phyloP scores from a whole-genome alignment of 2,888 invertebrate species.

The Eristalinus sepulchralis region DNA sequence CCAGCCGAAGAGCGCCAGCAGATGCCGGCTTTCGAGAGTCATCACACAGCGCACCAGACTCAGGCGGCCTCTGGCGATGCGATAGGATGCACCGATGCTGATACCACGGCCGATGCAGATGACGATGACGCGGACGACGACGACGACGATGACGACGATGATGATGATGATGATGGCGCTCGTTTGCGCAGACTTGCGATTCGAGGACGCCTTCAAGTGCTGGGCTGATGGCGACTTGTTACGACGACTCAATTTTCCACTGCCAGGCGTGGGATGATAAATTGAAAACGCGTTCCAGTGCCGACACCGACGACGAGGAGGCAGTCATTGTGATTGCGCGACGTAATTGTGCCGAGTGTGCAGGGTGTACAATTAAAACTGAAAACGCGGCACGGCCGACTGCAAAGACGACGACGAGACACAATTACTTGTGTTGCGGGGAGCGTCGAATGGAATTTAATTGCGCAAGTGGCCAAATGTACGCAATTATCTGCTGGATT shows the following conservation, averaged over 20 bases:
- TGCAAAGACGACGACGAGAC: not conserved
- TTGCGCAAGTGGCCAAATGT: constrained; percentile 66
- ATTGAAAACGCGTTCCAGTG: constrained; percentile 58
- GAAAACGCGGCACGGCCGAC: constrained; percentile 10
- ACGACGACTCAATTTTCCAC: constrained; percentile 66
- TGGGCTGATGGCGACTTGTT: constrained; percentile 56
- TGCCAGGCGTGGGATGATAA: constrained; percentile 67
- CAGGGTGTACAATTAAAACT: constrained; percentile 51
- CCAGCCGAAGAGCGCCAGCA: not conserved
- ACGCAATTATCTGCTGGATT: constrained; percentile 54
- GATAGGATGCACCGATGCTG: constrained; percentile 54
- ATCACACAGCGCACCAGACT: constrained; percentile 44
- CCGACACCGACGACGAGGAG: constrained; percentile 15
- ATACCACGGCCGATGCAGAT: constrained; percentile 37
- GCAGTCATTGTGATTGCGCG: constrained; percentile 59
- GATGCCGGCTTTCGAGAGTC: not conserved
- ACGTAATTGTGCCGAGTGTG: constrained; percentile 56
- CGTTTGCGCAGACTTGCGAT: constrained; percentile 2
- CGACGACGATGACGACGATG: constrained; percentile 36
- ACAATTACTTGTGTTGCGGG: constrained; percentile 49
- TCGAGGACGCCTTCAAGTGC: constrained; percentile 13
- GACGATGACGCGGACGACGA: constrained; percentile 35
- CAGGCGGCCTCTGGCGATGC: not conserved
- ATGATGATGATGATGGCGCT: constrained; percentile 45
- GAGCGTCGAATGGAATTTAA: constrained; percentile 56